phyloP scores from a whole-genome alignment of 2,797 vertebrate genomes.

The Eurystomus glaucurus region DNA sequence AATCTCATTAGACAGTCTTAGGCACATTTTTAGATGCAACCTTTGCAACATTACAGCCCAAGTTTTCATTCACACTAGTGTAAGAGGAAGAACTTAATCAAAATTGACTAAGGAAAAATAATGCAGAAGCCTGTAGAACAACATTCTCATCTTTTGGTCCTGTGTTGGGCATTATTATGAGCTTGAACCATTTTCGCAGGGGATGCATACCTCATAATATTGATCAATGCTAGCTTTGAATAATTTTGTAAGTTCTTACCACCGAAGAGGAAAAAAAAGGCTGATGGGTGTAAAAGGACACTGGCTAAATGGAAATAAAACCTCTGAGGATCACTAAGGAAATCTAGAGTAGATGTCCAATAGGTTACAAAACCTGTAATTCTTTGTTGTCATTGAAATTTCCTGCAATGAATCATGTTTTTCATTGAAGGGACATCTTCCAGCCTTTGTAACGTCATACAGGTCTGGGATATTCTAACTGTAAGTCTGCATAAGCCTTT shows the following conservation, averaged over 20 bases:
- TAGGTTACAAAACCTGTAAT: background rate
- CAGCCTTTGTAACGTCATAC: background rate
- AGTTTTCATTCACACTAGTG: background rate
- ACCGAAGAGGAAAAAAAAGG: background rate
- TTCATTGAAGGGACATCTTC: background rate
- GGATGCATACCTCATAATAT: background rate
- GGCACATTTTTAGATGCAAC: background rate
- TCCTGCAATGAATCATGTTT: background rate
- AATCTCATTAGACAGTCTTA: background rate
- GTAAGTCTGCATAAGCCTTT: background rate
- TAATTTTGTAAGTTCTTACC: background rate
- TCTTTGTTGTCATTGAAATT: background rate
- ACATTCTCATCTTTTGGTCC: background rate
- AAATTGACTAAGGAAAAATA: background rate
- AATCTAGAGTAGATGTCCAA: background rate
- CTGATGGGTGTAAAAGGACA: background rate
- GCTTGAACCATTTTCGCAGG: background rate
- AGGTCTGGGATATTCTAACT: background rate
- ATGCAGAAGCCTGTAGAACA: background rate
- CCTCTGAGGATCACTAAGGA: background rate
- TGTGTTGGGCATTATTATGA: background rate
- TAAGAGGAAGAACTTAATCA: background rate
- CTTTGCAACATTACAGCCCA: background rate
- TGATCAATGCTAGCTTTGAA: background rate
- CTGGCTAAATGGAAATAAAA: background rate